Conservation (phyloP, 1,140 invertebrate genomes). For the Eumaeus atala region DNA sequence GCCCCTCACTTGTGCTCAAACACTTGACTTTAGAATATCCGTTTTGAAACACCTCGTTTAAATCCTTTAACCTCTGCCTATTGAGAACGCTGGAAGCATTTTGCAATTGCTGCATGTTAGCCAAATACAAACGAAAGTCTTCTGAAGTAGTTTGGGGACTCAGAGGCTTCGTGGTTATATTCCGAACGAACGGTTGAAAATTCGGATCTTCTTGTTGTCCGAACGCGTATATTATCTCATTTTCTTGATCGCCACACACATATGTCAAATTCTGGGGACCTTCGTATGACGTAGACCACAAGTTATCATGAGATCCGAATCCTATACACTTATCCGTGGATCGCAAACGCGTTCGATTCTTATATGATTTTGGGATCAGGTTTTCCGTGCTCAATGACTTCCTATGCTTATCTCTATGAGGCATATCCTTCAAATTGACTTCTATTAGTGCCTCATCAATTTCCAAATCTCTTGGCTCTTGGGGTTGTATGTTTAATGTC, state of each 20-base stretch:
- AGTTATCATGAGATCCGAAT: constrained; percentile 68
- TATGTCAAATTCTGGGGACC: constrained; percentile 64
- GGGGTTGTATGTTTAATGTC: constrained; percentile 61
- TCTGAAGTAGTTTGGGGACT: constrained; percentile 77
- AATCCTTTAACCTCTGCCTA: constrained; percentile 71
- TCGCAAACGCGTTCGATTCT: constrained; percentile 43
- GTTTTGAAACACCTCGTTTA: constrained; percentile 76
- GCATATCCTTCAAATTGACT: constrained; percentile 45
- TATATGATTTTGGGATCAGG: constrained; percentile 68
- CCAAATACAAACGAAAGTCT: constrained; percentile 80
- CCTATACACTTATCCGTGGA: constrained; percentile 49
- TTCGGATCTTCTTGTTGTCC: constrained; percentile 58
- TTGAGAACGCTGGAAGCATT: constrained; percentile 77
- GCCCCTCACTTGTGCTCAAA: constrained; percentile 38
- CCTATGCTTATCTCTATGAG: constrained; percentile 62
- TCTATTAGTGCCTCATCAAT: constrained; percentile 62
- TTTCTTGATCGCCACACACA: constrained; percentile 66
- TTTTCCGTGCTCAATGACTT: constrained; percentile 77
- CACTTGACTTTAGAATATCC: constrained; percentile 64
- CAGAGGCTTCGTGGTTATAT: constrained; percentile 77
- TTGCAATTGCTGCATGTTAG: constrained; percentile 81
- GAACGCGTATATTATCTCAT: constrained; percentile 69
- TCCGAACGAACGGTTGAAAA: constrained; percentile 59
- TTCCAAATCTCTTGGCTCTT: constrained; percentile 64
- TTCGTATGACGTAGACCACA: constrained; percentile 58